Conservation (phyloP, 2,797 vertebrate species). For the Chelonia mydas region DNA sequence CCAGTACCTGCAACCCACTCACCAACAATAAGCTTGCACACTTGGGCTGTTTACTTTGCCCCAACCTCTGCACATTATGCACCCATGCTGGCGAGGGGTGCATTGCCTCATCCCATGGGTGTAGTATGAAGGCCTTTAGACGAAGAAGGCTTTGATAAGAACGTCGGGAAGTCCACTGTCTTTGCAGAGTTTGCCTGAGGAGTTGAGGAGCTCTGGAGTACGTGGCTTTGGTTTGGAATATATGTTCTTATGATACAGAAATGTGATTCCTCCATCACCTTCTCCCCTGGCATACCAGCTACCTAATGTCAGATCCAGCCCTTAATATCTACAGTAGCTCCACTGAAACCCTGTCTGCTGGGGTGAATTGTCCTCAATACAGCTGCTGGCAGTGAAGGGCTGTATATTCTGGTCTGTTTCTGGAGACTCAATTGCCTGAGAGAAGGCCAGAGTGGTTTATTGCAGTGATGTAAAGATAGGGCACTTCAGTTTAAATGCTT, state of each 20-base stretch:
- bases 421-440: neutral
- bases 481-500: neutral
- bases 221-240: neutral
- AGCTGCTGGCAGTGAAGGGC: neutral
- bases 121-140: too few relatives aligned
- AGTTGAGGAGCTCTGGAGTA: neutral
- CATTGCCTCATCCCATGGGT: too few relatives aligned
- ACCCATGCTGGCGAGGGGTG: too few relatives aligned
- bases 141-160: neutral
- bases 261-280: too few relatives aligned
- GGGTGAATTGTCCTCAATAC: neutral
- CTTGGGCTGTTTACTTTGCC: too few relatives aligned
- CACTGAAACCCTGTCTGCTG: neutral
- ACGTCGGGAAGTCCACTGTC: neutral
- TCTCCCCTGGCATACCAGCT: too few relatives aligned
- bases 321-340: too few relatives aligned
- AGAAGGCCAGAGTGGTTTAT: neutral
- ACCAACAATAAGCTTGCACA: too few relatives aligned
- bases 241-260: too few relatives aligned
- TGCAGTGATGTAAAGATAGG: neutral
- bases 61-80: too few relatives aligned
- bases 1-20: too few relatives aligned
- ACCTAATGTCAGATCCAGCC: too few relatives aligned
- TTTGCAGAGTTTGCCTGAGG: neutral
- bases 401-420: neutral